Base-by-base conservation (phyloP, 2,888 invertebrate species). In the Trachelus iudaicus region DNA sequence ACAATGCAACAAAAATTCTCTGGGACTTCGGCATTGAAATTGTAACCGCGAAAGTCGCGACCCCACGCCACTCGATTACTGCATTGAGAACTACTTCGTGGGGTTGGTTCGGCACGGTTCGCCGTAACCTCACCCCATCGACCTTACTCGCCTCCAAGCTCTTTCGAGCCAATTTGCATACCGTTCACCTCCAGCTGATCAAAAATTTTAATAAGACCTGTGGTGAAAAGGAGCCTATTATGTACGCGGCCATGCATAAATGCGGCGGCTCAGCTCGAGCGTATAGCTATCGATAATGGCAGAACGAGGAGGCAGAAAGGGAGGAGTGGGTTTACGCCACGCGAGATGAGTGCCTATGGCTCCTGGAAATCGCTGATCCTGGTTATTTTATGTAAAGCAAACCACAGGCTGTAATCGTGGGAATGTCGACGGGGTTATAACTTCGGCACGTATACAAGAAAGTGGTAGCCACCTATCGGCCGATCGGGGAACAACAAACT, bases 141-240 rank as follows among this genome's bases (percentile, higher is more conserved):
- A 34, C 75, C 77, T 34, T 35, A 37, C 76, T 75, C 75, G 75
- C 76, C 76, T 73, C 73, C 40, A 79, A 82, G 81, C 81, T 80
- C 79, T 82, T 81, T 83, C 79, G 83, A 89, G 87, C 90, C 92
- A 92, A 92, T 92, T 92, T 92, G 91, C 92, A 90, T 90, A 87
- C 88, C 90, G 91, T 92, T 92, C 91, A 91, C 89, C 90, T 90
- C 91, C 92, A 92, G 90, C 91, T 92, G 92, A 90, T 92, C 89
- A 92, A 92, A 92, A 92, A 92, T 92, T 92, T 92, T 92, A 92
- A 92, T 92, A 92, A 92, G 92, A 91, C 90, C 88, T 9, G 89
- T 86, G 80, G 81, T 81, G 81, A 83, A 82, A 83, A 83, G 82
- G 81, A 83, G 81, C 80, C 83, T 83, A 83, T 85, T 84, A 85